Conservation (phyloP, 2,888 invertebrate species). For the Brachyptera risi region DNA sequence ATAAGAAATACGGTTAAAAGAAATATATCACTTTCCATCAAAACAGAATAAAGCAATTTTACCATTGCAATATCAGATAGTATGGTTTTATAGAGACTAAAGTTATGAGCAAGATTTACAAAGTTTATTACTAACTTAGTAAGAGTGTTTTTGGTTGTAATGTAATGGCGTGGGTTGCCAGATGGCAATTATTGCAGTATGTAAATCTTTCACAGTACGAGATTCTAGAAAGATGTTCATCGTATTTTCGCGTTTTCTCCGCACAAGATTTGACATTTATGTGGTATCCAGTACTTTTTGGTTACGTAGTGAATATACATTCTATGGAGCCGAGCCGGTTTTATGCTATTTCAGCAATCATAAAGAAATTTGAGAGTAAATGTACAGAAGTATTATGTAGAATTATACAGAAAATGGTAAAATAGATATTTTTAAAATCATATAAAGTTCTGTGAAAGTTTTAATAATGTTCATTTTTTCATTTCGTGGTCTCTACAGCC, state of each 20-base stretch:
- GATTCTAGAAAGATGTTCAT: neutral
- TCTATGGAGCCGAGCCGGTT: conserved; percentile 1
- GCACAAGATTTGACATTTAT: conserved; percentile 11
- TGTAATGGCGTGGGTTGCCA: neutral
- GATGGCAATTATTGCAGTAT: conserved; percentile 15
- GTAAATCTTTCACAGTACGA: neutral
- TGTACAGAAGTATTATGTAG: conserved; percentile 8
- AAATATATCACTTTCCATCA: neutral
- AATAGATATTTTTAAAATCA: no score
- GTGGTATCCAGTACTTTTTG: conserved; percentile 10
- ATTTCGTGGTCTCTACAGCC: no score
- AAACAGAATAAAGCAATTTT: neutral
- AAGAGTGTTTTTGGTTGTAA: neutral
- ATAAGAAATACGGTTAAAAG: neutral
- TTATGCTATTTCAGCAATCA: conserved; percentile 4
- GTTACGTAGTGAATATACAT: conserved; percentile 4
- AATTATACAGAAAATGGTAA: no score
- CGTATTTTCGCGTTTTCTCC: neutral
- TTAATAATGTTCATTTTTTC: no score
- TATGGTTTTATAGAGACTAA: neutral
- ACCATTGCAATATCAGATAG: neutral
- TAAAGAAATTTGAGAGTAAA: conserved; percentile 8
- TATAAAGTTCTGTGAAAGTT: no score
- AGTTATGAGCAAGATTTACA: neutral
- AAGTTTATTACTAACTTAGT: neutral